Conservation (phyloP, 1,140 invertebrate species). For the Cherax destructor region DNA sequence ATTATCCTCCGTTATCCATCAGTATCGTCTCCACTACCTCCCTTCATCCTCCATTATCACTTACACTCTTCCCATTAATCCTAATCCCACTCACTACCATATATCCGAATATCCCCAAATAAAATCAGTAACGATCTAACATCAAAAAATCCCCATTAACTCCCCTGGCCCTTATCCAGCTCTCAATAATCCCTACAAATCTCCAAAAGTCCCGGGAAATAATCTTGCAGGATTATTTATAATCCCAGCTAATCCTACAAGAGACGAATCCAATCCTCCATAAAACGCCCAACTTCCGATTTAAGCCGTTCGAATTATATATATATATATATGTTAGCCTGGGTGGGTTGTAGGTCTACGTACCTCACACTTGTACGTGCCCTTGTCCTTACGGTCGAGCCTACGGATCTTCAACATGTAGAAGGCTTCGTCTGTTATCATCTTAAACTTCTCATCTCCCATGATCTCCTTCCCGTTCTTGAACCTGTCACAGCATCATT, state of each 20-base stretch:
- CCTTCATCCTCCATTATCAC: no score
- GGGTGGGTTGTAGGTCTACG: neutral
- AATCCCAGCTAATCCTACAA: no score
- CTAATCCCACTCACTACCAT: neutral
- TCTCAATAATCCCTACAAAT: neutral
- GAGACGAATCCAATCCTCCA: no score
- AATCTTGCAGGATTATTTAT: neutral
- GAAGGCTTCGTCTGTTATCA: conserved; percentile 75
- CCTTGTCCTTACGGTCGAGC: conserved; percentile 50
- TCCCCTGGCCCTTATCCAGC: neutral
- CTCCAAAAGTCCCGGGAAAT: neutral
- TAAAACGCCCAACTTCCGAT: no score
- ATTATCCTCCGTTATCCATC: no score
- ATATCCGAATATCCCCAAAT: no score
- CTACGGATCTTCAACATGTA: conserved; percentile 46
- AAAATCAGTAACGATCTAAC: no score
- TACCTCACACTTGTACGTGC: conserved; percentile 46
- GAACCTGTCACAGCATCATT: conserved; percentile 25
- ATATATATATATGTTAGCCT: no score
- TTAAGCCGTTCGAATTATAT: no score
- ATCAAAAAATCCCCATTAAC: neutral
- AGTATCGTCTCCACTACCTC: no score
- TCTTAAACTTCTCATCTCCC: conserved; percentile 61
- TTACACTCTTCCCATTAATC: neutral
- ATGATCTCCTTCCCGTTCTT: conserved; percentile 68